Base-by-base conservation (phyloP, 2,888 invertebrate genomes). In the Pristionchus japonicus region DNA sequence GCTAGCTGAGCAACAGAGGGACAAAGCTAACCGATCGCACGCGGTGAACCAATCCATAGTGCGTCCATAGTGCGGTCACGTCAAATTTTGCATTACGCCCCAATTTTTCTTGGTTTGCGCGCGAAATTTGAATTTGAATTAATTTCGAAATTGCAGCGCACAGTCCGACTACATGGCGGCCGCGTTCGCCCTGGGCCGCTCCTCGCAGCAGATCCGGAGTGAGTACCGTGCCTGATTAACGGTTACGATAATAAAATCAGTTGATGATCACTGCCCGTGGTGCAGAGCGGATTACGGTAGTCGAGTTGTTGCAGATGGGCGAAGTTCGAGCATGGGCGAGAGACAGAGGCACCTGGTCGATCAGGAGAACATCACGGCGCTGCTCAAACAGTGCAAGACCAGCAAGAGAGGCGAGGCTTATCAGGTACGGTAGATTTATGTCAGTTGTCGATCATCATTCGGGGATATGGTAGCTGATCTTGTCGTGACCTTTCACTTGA, bases 291-390 rank as follows among this genome's bases (percentile, higher is more conserved):
- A 13, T 47, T 77, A 77, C 77, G 40, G 77, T 77, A 77, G 43
- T 47, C 77, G 77, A 77, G 11, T 13, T 43, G 13, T 64, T 64
- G 27, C 86, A 86, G 86, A 70, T 49, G 57, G 57, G 27, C 86
- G 86, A 20, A 31, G 31, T 17, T 86, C 86, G 0, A 70, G 70
- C 1, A 86, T 52, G 40, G 86, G 86, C 34, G 86, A 86, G 49
- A 0, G 86, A 3, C 34, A 34, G 17, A 3, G 86, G 15, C 67
- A 86, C 23, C 34, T 86, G 6, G 70, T 70, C 47, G 57, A 86
- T 49, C 86, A 86, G n/a, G 86, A 86, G 49, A 86, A 86, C 49
- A 86, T 86, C 47, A 40, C 61, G 1, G 86, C 86, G n/a, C 70
- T 86, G 13, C 86, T 86, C 11, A 86, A 67, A 2, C 43, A 86